These are phyloP conservation scores for Sesia apiformis DNA, from an alignment of 2,888 invertebrate species.

Conservation along the genomic window DNA sequence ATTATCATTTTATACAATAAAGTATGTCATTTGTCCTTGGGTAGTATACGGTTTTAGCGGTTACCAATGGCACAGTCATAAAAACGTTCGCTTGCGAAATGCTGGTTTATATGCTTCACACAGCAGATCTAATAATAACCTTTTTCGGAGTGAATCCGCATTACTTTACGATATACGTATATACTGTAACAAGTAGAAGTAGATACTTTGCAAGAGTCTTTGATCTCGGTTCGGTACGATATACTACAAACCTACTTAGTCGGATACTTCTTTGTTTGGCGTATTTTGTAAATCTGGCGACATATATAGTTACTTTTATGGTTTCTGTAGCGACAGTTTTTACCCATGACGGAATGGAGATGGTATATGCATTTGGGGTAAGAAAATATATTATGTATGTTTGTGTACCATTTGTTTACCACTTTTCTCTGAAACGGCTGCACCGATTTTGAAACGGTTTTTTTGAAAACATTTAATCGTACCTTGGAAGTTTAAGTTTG, in stretches of 20 bases:
- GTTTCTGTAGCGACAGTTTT: too few species aligned
- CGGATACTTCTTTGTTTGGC: not conserved
- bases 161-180: constrained; percentile 10
- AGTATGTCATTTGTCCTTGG: too few species aligned
- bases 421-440: too few species aligned
- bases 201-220: constrained; percentile 1
- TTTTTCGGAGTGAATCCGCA: constrained; percentile 9
- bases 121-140: constrained; percentile 12
- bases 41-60: too few species aligned
- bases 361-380: too few species aligned
- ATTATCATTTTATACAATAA: too few species aligned
- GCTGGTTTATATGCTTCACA: constrained; percentile 10
- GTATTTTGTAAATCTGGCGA: not conserved
- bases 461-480: too few species aligned
- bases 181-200: constrained; percentile 4
- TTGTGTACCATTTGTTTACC: too few species aligned
- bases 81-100: constrained; percentile 3
- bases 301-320: not conserved
- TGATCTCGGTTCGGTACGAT: constrained; percentile 7
- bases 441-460: too few species aligned
- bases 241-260: not conserved
- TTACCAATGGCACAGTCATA: not conserved
- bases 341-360: too few species aligned
- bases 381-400: too few species aligned
- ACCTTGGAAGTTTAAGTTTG: too few species aligned